Conservation (phyloP, 2,797 vertebrate species). For the Sardinella longiceps region DNA sequence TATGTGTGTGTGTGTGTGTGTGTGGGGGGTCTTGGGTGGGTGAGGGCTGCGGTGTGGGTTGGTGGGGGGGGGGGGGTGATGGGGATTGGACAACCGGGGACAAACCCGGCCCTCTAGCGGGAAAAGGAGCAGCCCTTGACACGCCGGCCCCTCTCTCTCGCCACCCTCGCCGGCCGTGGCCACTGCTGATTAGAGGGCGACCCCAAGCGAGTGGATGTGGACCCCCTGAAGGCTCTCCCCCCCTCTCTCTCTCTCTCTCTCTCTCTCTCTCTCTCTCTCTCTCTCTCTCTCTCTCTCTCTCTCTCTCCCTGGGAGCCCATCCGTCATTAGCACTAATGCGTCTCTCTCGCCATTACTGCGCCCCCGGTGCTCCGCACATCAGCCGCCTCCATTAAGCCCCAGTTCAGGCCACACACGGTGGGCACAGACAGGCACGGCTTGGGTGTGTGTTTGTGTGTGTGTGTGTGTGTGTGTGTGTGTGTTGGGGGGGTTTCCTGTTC, state of each 20-base stretch:
- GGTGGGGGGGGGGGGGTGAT: not conserved
- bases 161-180: constrained; percentile 45
- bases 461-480: too few relatives aligned
- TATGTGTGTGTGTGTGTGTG: too few relatives aligned
- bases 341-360: constrained; percentile 60
- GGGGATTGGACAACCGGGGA: not conserved
- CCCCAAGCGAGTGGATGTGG: constrained; percentile 63
- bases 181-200: constrained; percentile 68
- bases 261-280: too few relatives aligned
- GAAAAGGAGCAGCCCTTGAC: constrained; percentile 56
- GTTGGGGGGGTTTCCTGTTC: not conserved
- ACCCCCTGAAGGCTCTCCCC: constrained; percentile 59
- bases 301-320: constrained; percentile 45
- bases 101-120: constrained; percentile 36
- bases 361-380: constrained; percentile 47
- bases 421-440: not conserved
- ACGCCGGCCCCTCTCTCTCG: constrained; percentile 44
- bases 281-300: too few relatives aligned
- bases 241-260: too few relatives aligned
- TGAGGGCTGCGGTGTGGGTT: not conserved
- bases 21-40: too few relatives aligned
- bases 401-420: not conserved
- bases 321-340: constrained; percentile 68
- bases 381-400: constrained; percentile 55
- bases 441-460: too few relatives aligned